Base-by-base conservation (phyloP, 2,888 invertebrate genomes). In the Endotricha flammealis region DNA sequence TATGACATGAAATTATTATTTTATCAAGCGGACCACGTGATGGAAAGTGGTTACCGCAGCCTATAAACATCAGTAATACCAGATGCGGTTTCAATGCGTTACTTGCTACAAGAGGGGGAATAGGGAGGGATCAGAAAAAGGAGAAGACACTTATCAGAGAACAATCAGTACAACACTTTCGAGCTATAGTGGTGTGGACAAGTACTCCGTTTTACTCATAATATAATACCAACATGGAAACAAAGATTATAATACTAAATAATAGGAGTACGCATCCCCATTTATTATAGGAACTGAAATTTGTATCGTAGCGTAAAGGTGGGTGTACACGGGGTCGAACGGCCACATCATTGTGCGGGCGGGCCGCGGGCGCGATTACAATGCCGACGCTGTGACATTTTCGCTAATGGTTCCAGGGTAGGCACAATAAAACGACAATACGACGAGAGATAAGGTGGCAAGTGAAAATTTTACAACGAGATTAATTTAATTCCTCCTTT, bases 371-470 rank as follows among this genome's bases (percentile, higher is more conserved):
- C 70, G 67, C 72, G 78, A 73, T 72, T 69, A 85, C 85, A 86
- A 86, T 83, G 76, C 79, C 78, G 64, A 55, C 75, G 76, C 73
- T 74, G 78, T 85, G 85, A 86, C 83, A 86, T 86, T 86, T 80
- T 85, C 82, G 78, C 85, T 85, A 86, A 86, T 85, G 85, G 85
- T 85, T 80, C 65, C 77, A 78, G 79, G 82, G 81, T 72, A 78
- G 80, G 79, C 78, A 85, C 82, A 85, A 83, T 85, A 83, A 85
- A 83, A 80, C 74, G 83, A 85, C 83, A 83, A 81, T 82, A 81
- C 81, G 70, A 77, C 79, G 69, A 66, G 74, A 82, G 82, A 85
- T 86, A 86, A 81, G 83, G 85, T 78, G 72, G 76, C 75, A 80
- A 85, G 75, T 81, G 85, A 85, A 85, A 81, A 85, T 85, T 83